Evolutionary conservation across 2,888 invertebrate genomes (phyloP).

Genomic region (Parnassius smintheus): DNA sequence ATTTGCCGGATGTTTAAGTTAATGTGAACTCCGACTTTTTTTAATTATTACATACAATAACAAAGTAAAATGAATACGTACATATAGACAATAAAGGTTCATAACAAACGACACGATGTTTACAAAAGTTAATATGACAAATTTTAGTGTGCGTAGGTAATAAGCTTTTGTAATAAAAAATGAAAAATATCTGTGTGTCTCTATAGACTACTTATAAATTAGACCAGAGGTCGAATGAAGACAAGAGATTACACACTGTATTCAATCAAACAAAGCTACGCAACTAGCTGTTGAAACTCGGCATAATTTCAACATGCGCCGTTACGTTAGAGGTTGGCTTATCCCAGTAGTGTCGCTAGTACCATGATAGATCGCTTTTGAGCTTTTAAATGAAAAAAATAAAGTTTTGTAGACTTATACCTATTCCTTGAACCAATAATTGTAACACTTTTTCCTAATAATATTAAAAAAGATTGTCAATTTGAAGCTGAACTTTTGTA

Average conservation of each 20-base stretch:
- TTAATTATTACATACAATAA: constrained; percentile 8
- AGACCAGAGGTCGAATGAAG: constrained; percentile 53
- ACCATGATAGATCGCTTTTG: constrained; percentile 33
- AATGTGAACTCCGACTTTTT: constrained; percentile 19
- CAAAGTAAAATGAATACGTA: too few species aligned
- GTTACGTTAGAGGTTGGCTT: constrained; percentile 41
- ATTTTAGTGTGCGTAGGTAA: neutral
- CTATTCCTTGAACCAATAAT: too few species aligned
- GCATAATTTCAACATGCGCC: constrained; percentile 61
- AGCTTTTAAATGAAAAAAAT: too few species aligned
- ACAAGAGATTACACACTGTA: constrained; percentile 71
- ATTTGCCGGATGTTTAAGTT: constrained; percentile 37
- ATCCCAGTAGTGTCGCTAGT: constrained; percentile 47
- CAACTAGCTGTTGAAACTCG: constrained; percentile 63
- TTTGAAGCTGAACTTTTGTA: too few species aligned
- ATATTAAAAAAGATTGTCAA: too few species aligned
- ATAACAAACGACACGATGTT: too few species aligned
- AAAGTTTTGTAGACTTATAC: too few species aligned
- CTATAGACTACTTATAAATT: constrained; percentile 44
- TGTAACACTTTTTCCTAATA: too few species aligned
- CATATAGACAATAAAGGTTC: too few species aligned
- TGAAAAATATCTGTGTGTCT: constrained; percentile 27
- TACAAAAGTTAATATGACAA: too few species aligned
- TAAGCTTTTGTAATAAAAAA: constrained; percentile 8
- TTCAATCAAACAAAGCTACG: constrained; percentile 71